Conservation (phyloP, 64 coral and sea anemone genomes). For the Stichodactyla helianthus region DNA sequence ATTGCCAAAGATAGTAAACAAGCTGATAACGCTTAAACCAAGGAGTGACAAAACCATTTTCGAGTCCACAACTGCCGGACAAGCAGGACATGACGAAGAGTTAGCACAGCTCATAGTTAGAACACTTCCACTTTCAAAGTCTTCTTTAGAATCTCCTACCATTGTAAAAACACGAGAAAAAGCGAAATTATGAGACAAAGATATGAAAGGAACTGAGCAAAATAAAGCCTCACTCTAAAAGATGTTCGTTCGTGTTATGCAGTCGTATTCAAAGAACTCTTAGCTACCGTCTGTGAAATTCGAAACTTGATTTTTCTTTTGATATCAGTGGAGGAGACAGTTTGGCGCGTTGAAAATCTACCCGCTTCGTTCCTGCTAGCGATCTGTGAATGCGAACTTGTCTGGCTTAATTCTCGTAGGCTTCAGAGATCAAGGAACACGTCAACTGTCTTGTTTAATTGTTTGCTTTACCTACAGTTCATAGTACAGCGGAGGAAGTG, state of each 20-base stretch:
- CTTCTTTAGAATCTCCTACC: background rate
- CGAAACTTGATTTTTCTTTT: background rate
- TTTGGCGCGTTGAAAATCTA: background rate
- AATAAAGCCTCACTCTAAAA: background rate
- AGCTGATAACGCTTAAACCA: conserved; percentile 49
- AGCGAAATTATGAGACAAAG: background rate
- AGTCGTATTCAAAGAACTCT: background rate
- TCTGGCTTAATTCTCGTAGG: background rate
- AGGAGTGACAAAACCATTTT: conserved; percentile 47
- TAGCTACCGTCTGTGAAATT: conserved; percentile 4
- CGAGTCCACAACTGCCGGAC: background rate
- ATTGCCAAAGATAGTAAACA: conserved; percentile 82
- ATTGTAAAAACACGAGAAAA: background rate
- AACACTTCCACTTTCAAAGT: background rate
- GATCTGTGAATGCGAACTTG: background rate
- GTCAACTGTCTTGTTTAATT: background rate
- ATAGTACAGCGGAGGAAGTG: background rate
- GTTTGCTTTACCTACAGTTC: background rate
- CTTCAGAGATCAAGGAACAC: background rate
- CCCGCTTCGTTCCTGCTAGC: background rate
- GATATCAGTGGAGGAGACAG: background rate
- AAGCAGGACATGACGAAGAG: background rate
- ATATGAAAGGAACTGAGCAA: background rate
- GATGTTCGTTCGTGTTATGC: background rate
- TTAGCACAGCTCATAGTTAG: background rate